A percentile compares a stretch with the other conserved stretches of the same genome.
Evolutionary conservation across 1,140 invertebrate species (phyloP).

Genomic region (Neelides sp.): DNA sequence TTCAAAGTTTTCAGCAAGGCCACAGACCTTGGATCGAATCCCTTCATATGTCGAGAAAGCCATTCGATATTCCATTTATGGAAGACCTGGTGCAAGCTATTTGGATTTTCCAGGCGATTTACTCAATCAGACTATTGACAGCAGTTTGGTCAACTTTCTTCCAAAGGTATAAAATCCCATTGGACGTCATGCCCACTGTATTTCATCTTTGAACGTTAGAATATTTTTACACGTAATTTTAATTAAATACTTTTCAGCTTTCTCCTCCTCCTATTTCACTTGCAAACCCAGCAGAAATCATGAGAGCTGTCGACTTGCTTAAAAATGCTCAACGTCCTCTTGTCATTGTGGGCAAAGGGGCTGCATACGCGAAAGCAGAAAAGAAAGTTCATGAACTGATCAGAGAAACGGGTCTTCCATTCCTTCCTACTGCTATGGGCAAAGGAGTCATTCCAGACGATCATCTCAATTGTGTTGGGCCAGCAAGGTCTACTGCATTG

Average conservation of each 20-base stretch:
- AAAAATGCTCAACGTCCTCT: constrained; percentile 61
- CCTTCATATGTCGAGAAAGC: constrained; percentile 88
- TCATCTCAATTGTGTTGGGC: constrained; percentile 59
- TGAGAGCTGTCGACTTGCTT: constrained; percentile 55
- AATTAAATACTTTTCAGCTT: no score
- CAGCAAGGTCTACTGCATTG: constrained; percentile 72
- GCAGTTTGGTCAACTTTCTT: constrained; percentile 37
- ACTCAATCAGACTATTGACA: constrained; percentile 42
- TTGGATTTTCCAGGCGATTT: constrained; percentile 81
- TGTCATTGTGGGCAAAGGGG: constrained; percentile 71
- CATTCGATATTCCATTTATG: constrained; percentile 63
- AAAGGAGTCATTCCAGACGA: constrained; percentile 84
- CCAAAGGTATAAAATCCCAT: no score
- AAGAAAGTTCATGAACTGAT: constrained; percentile 54
- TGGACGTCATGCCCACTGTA: no score
- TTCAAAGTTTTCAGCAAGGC: constrained; percentile 80
- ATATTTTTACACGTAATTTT: no score
- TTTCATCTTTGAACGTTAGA: no score
- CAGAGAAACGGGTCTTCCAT: constrained; percentile 59
- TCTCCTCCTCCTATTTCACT: constrained; percentile 51
- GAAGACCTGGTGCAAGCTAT: constrained; percentile 76
- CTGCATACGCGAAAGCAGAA: constrained; percentile 70
- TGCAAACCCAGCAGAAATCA: constrained; percentile 52
- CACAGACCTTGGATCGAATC: constrained; percentile 64
- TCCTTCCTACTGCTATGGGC: constrained; percentile 89